These are phyloP conservation scores for Myotis myotis DNA, from an alignment of 2,797 vertebrate genomes.

Conservation along the genomic window DNA sequence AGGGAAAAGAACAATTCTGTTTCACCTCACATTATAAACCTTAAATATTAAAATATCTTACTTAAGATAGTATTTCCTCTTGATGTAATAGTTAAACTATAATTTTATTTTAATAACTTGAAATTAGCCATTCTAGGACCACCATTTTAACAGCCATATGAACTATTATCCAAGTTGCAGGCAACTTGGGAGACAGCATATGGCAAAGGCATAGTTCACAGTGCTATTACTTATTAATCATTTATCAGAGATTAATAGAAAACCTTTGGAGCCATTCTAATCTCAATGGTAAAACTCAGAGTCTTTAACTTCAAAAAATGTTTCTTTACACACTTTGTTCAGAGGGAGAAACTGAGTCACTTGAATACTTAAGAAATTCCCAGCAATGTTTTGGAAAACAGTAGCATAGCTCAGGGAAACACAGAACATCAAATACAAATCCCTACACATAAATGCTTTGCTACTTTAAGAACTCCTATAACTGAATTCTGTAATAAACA, in stretches of 20 bases:
- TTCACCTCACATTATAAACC: neutral
- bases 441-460: neutral
- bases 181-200: neutral
- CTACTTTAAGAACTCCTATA: neutral
- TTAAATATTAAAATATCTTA: neutral
- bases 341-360: neutral
- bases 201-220: neutral
- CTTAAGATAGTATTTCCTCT: neutral
- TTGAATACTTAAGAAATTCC: neutral
- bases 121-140: neutral
- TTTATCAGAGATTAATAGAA: slow-evolving; percentile 4
- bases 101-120: neutral
- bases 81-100: neutral
- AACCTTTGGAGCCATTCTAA: neutral
- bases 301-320: neutral
- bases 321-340: neutral
- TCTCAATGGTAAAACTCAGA: neutral
- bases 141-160: rapidly evolving
- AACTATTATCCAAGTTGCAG: neutral
- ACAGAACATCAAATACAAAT: neutral
- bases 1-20: neutral
- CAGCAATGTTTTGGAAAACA: neutral
- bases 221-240: neutral
- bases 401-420: neutral
- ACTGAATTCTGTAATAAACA: neutral